A percentile compares a stretch with the other conserved stretches of the same genome.
These are phyloP conservation scores for Taxidea taxus DNA, from an alignment of 2,113 vertebrate species.

Conservation along the genomic window DNA sequence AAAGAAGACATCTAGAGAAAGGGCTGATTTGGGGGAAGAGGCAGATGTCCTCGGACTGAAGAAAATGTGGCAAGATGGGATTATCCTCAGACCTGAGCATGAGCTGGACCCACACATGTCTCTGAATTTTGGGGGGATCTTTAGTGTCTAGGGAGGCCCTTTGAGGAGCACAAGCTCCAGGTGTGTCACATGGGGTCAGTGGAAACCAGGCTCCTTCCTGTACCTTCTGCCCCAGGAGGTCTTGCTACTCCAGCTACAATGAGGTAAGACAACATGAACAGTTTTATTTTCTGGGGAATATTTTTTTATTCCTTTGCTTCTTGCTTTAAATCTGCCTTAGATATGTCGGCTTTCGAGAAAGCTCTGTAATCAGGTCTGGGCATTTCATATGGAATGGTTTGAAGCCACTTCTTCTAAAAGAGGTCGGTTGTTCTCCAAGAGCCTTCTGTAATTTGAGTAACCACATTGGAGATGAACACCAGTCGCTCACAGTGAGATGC, in stretches of 20 bases:
- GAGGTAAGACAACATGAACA: not conserved
- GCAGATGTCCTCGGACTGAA: not conserved
- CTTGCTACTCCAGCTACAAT: not conserved
- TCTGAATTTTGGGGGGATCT: not conserved
- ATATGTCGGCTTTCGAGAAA: not conserved
- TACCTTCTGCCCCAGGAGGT: not conserved
- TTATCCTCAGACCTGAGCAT: not conserved
- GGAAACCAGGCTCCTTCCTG: not conserved
- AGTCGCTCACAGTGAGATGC: not conserved
- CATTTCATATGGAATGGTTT: not conserved
- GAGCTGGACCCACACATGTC: not conserved
- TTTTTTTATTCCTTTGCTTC: not conserved
- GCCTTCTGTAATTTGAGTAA: not conserved
- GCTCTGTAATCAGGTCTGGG: not conserved
- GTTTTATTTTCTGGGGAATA: not conserved
- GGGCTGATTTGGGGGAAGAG: not conserved
- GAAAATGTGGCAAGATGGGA: not conserved
- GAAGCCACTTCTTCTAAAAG: not conserved
- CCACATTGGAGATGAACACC: not conserved
- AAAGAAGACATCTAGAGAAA: not conserved
- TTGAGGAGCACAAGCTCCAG: not conserved
- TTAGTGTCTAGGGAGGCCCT: rapidly evolving
- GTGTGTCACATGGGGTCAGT: no score
- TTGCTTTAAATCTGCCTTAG: not conserved
- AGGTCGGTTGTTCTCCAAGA: not conserved